Evolutionary conservation across 2,113 vertebrate genomes (phyloP).

Genomic region (Nothocercus julius): DNA sequence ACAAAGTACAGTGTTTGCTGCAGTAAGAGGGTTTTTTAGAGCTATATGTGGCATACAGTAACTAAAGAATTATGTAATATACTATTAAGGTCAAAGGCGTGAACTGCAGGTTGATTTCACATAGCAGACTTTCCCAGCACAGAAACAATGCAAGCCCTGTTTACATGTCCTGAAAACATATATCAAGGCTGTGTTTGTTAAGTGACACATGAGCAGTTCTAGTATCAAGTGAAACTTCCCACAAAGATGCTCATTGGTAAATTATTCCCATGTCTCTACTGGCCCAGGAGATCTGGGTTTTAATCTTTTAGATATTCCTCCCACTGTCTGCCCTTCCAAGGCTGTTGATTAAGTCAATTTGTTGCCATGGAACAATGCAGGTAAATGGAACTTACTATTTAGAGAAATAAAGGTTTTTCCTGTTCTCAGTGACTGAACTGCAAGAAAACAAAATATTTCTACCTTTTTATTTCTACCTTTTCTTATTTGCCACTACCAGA

Average conservation of each 20-base stretch:
- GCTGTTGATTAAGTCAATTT: background rate
- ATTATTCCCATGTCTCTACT: background rate
- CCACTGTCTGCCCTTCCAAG: accelerated
- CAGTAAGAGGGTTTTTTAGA: background rate
- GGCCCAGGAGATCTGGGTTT: background rate
- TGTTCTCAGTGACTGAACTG: background rate
- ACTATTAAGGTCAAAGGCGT: background rate
- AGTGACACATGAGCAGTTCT: background rate
- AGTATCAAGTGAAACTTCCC: background rate
- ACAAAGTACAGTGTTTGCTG: background rate
- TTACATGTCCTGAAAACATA: background rate
- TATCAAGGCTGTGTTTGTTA: background rate
- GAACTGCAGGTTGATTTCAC: conserved; percentile 25
- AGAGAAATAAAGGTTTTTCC: background rate
- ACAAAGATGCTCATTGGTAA: background rate
- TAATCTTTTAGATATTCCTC: background rate
- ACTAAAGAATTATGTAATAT: conserved; percentile 1
- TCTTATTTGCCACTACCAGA: background rate
- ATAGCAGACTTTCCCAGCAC: background rate
- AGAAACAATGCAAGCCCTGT: conserved; percentile 38
- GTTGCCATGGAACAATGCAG: background rate
- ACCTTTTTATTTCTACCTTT: accelerated
- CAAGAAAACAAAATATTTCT: background rate
- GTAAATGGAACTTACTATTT: background rate
- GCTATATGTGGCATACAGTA: background rate